Evolutionary conservation across 2,113 vertebrate genomes (phyloP), one percentile per base, ranked within the genome.

Genomic region (Mungos mungo): DNA sequence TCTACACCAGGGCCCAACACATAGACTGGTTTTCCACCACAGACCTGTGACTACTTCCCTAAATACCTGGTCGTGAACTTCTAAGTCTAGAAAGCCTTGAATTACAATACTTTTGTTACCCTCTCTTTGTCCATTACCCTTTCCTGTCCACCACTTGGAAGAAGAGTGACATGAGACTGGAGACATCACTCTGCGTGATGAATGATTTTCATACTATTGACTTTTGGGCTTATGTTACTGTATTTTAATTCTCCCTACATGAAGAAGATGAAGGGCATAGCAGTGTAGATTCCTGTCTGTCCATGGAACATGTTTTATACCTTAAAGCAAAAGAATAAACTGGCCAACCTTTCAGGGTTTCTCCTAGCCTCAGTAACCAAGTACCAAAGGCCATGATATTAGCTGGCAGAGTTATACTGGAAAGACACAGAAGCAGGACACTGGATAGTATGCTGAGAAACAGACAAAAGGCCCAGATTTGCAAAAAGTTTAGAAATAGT

Each of bases 261-360:
- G n/a, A 87, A 84, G 35, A 4, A 3, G 29, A 15, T 72, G 21
- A 93, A 77, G 31, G 25, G 7, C 31, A 72, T 31, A 81, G 19
- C 16, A 71, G 5, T 72, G 23, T 52, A 88, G 63, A 47, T 95
- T 90, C 35, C 41, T 83, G 15, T 86, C 23, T 68, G 5, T 69
- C 68, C 50, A 38, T 93, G 57, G 83, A 90, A 69, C 3, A 27
- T 25, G 12, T 79, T 86, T 84, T 18, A 93, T 45, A 79, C 27
- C 16, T 84, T 79, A 47, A 90, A 79, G 9, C 45, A 95, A 89
- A 77, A 85, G 80, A 89, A 96, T 88, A 79, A 87, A 68, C 66
- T 54, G 45, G 19, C n/a, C n/a, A 29, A 41, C 1, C 12, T n/a
- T 13, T 80, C 41, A 77, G 77, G 21, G 38, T 33, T 81, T 95